These are phyloP conservation scores for Eremophila alpestris DNA, from an alignment of 2,797 vertebrate genomes.

Conservation along the genomic window DNA sequence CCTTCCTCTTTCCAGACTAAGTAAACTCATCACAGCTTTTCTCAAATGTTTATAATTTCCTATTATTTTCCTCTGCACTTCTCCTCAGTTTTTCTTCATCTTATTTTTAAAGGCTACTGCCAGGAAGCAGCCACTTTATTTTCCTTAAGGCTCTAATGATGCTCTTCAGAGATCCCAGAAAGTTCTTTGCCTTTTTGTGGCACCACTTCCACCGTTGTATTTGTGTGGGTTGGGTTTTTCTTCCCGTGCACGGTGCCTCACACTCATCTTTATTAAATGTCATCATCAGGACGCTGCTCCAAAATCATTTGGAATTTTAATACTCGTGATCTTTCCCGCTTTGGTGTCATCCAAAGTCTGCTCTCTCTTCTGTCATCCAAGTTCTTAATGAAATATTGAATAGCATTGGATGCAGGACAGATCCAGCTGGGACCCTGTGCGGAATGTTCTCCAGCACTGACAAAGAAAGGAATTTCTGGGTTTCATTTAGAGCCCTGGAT, in stretches of 20 bases:
- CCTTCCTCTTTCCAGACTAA: background rate
- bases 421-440: background rate
- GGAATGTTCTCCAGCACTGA: constrained; percentile 12
- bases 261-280: constrained; percentile 29
- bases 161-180: background rate
- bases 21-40: background rate
- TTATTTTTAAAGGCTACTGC: background rate
- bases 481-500: constrained; percentile 37
- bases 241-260: background rate
- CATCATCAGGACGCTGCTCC: constrained; percentile 16
- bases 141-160: background rate
- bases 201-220: background rate
- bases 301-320: constrained; percentile 42
- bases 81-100: background rate
- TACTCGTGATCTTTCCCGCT: background rate
- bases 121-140: background rate
- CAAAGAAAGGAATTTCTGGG: constrained; percentile 32
- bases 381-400: constrained; percentile 61
- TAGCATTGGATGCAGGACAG: background rate
- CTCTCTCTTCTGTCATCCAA: constrained; percentile 48
- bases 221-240: background rate
- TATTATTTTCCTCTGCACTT: background rate
- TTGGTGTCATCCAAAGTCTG: constrained; percentile 49
- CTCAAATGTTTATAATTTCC: background rate
- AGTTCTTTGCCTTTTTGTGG: background rate